phyloP scores from a whole-genome alignment of 2,888 invertebrate species.

The Chloromyia formosa region DNA sequence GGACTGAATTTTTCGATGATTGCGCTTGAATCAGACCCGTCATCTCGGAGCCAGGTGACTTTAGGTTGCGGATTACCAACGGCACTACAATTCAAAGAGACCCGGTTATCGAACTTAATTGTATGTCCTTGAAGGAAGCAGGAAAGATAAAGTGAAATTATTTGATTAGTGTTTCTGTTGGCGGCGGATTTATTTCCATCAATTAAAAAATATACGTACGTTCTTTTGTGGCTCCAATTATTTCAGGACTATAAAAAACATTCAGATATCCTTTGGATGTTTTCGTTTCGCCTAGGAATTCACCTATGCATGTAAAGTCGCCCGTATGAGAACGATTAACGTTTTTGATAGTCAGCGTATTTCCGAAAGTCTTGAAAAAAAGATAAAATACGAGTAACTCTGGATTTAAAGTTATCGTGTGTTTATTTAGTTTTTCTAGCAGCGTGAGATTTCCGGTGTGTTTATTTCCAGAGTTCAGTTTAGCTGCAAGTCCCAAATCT shows the following conservation, averaged over 20 bases:
- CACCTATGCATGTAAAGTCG: slow-evolving; percentile 7
- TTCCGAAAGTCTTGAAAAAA: background rate
- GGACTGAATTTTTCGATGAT: slow-evolving; percentile 47
- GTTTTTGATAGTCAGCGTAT: background rate
- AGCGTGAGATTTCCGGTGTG: too few relatives aligned
- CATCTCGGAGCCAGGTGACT: slow-evolving; percentile 4
- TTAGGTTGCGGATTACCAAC: slow-evolving; percentile 5
- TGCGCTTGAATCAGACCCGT: background rate
- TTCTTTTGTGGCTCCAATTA: slow-evolving; percentile 8
- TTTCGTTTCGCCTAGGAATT: background rate
- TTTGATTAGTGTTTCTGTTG: too few relatives aligned
- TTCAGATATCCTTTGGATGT: background rate
- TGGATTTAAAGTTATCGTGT: too few relatives aligned
- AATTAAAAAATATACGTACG: background rate
- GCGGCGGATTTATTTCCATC: background rate
- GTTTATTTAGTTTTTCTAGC: too few relatives aligned
- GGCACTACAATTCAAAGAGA: slow-evolving; percentile 1
- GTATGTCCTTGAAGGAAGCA: background rate
- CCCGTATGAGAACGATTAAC: background rate
- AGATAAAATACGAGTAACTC: too few relatives aligned
- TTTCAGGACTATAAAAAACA: slow-evolving; percentile 8
- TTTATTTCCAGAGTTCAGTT: too few relatives aligned
- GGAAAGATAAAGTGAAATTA: background rate
- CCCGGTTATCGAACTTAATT: background rate
- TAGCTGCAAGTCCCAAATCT: too few relatives aligned